Base-by-base conservation (phyloP, 2,888 invertebrate genomes). In the Hydraecia micacea region DNA sequence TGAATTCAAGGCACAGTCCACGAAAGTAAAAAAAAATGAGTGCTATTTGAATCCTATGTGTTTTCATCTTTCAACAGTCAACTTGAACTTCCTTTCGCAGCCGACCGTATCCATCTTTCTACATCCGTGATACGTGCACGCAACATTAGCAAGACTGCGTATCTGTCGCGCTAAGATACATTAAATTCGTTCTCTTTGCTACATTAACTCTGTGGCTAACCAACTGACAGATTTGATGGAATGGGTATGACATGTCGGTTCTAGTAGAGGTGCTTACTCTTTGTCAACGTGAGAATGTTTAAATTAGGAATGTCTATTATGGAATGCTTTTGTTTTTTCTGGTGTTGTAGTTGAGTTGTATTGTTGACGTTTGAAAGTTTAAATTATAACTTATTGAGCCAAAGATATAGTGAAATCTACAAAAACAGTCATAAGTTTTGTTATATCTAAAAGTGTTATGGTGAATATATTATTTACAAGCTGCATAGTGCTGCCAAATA, bases 161-260 rank as follows among this genome's bases (percentile, higher is more conserved):
- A 85, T 86, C 90, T 75, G 28, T 81, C 68, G 13, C 25, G 36
- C 21, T 73, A 91, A 91, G 85, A 90, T 90, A 91, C 89, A 92
- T 92, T 91, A 91, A 91, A 92, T 92, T 91, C 88, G 89, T 90
- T 90, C 42, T 93, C 91, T 90, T 87, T 91, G 93, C 92, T 91
- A 93, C 94, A 94, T 95, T 95, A 93, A 90, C 87, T 87, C 74
- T 75, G 83, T 73, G 86, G 77, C 42, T 68, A 85, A 69, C 84
- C 70, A 83, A 81, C 77, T 78, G 81, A 79, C 87, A 84, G 81
- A 73, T 83, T 79, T 87, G 87, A 86, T 80, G 70, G 69, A 87
- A 82, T 68, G 62, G 28, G 66, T 79, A 79, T 18, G 78, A 71
- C 74, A 70, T 79, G 80, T 80, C 83, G 74, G 28, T 75, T 88